A percentile compares a stretch with the other conserved stretches of the same genome.
These are phyloP conservation scores for Aelia acuminata DNA, from an alignment of 2,888 invertebrate genomes.

Conservation along the genomic window DNA sequence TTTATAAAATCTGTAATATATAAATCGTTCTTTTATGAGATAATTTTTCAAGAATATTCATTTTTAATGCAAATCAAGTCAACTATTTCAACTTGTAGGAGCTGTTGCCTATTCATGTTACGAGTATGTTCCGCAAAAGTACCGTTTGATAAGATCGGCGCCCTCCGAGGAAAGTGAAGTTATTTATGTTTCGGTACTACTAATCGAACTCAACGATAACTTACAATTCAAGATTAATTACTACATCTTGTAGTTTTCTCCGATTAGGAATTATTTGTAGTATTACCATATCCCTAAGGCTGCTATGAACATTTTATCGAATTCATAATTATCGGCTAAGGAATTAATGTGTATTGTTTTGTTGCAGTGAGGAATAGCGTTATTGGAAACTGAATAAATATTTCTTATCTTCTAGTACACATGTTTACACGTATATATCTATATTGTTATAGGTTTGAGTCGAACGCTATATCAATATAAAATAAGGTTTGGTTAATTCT, in stretches of 20 bases:
- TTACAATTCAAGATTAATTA: not conserved
- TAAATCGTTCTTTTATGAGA: not conserved
- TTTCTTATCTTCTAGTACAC: too few species aligned
- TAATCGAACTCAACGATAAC: not conserved
- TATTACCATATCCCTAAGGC: not conserved
- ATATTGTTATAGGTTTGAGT: too few species aligned
- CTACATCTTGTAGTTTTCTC: not conserved
- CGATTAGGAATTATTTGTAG: not conserved
- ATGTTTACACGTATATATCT: too few species aligned
- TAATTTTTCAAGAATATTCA: not conserved
- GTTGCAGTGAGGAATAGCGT: not conserved
- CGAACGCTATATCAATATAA: too few species aligned
- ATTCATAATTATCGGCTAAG: not conserved
- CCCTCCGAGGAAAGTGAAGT: not conserved
- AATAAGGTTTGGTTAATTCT: too few species aligned
- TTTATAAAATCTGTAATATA: not conserved
- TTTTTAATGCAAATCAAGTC: conserved; percentile 5
- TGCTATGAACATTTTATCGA: not conserved
- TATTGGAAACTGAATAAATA: too few species aligned
- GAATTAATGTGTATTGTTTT: not conserved
- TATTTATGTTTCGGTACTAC: not conserved
- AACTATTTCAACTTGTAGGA: not conserved
- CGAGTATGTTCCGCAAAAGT: not conserved
- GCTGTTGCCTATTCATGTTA: not conserved
- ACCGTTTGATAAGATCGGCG: not conserved